Conservation (phyloP, 2,888 invertebrate species). For the Spisula subtruncata region DNA sequence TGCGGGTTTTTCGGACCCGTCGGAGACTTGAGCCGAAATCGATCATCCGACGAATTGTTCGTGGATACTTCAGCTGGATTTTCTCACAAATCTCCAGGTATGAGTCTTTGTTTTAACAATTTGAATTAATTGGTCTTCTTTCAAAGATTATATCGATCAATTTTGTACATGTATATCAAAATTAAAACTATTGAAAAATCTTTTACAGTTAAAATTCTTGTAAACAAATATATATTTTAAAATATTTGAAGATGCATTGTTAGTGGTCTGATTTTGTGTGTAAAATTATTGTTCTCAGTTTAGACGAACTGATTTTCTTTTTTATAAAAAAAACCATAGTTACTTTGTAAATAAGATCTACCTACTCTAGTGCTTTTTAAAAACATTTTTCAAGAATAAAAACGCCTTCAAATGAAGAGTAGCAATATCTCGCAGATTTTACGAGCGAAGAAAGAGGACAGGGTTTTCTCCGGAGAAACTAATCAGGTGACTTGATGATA, state of each 20-base stretch:
- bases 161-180: too few relatives aligned
- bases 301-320: too few relatives aligned
- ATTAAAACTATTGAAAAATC: too few relatives aligned
- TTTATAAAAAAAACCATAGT: too few relatives aligned
- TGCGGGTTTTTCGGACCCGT: slow-evolving; percentile 56
- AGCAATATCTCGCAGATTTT: background rate
- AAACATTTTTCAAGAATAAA: background rate
- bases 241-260: too few relatives aligned
- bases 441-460: background rate
- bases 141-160: background rate
- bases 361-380: too few relatives aligned
- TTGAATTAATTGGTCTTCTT: background rate
- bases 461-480: slow-evolving; percentile 18
- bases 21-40: slow-evolving; percentile 24
- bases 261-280: too few relatives aligned
- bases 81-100: slow-evolving; percentile 43
- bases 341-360: too few relatives aligned
- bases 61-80: slow-evolving; percentile 7
- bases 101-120: background rate
- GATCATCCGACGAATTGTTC: slow-evolving; percentile 1
- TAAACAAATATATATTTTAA: too few relatives aligned
- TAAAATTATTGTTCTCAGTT: too few relatives aligned
- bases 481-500: slow-evolving; percentile 45
- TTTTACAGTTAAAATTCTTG: too few relatives aligned
- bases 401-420: slow-evolving; percentile 7